Evolutionary conservation across 2,113 vertebrate species (phyloP).

Genomic region (Muscicapa adusta): DNA sequence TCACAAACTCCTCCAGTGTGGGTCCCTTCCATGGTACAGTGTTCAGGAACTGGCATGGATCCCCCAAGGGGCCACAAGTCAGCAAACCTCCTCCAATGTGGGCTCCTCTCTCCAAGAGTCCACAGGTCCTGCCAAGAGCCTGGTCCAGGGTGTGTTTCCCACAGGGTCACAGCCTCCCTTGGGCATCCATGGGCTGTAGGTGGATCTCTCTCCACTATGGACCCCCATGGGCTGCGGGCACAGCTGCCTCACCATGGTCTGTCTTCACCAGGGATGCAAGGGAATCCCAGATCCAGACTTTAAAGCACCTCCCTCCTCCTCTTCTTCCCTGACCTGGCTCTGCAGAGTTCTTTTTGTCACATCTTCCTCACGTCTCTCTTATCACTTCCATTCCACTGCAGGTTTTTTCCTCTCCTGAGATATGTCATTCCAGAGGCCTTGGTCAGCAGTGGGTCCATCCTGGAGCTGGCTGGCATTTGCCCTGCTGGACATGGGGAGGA

Average conservation of each 20-base stretch:
- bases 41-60: not conserved
- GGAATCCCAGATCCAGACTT: not conserved
- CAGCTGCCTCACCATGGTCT: accelerated
- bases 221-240: accelerated
- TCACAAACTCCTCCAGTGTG: not conserved
- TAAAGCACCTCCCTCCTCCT: not conserved
- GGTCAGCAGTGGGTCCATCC: not conserved
- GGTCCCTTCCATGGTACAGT: not conserved
- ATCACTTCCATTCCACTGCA: not conserved
- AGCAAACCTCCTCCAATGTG: not conserved
- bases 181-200: not conserved
- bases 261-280: accelerated
- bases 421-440: not conserved
- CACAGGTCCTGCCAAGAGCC: not conserved
- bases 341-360: not conserved
- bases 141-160: not conserved
- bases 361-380: not conserved
- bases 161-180: not conserved
- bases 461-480: not conserved
- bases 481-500: not conserved
- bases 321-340: not conserved
- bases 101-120: not conserved
- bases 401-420: not conserved
- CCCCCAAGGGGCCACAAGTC: not conserved
- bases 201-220: not conserved